Evolutionary conservation across 2,113 vertebrate genomes (phyloP).

Genomic region (Urocolius indicus): DNA sequence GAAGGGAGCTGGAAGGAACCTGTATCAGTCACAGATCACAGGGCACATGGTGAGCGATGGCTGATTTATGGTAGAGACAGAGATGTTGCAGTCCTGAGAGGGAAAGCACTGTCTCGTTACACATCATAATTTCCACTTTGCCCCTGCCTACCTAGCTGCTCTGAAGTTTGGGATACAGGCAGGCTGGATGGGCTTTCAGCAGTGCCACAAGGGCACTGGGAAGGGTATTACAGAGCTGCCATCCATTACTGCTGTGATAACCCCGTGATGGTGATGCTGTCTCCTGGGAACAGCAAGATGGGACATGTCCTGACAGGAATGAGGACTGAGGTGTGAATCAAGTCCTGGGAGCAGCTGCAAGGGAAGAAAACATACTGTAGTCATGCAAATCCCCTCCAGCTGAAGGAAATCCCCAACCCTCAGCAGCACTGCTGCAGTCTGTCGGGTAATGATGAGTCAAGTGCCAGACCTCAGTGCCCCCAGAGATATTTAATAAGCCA

Average conservation of each 20-base stretch:
- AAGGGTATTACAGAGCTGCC: neutral
- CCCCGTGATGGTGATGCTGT: neutral
- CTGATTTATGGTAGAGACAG: neutral
- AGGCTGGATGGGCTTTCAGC: neutral
- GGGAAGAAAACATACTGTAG: neutral
- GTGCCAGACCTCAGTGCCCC: neutral
- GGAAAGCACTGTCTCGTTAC: rapidly evolving
- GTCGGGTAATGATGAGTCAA: neutral
- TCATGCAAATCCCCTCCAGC: neutral
- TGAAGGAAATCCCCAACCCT: neutral
- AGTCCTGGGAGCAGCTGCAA: neutral
- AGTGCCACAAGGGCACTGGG: neutral
- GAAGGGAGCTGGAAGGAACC: neutral
- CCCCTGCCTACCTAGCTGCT: neutral
- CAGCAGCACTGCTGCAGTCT: neutral
- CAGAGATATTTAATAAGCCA: neutral
- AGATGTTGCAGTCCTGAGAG: neutral
- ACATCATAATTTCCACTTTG: rapidly evolving
- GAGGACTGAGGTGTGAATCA: rapidly evolving
- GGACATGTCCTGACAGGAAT: neutral
- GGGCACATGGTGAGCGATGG: neutral
- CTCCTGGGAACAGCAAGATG: neutral
- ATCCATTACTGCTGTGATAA: rapidly evolving
- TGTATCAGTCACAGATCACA: neutral
- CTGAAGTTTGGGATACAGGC: neutral